Evolutionary conservation across 2,113 vertebrate species (phyloP).

Genomic region (Riparia riparia): DNA sequence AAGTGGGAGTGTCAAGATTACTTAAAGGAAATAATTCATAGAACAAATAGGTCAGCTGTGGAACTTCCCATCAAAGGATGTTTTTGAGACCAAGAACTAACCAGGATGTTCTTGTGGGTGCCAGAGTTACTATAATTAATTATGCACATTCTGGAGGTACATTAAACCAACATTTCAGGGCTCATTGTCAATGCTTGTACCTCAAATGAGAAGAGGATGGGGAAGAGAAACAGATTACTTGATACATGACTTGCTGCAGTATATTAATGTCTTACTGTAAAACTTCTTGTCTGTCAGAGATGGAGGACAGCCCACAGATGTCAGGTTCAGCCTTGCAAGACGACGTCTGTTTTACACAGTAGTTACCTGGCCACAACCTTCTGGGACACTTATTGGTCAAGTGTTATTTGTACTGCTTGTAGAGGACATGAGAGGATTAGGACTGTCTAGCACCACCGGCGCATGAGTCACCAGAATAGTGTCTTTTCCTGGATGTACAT

Average conservation of each 20-base stretch:
- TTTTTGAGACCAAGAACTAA: background rate
- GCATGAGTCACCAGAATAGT: background rate
- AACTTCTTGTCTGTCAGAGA: background rate
- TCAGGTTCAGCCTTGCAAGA: background rate
- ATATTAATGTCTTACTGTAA: background rate
- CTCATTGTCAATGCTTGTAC: background rate
- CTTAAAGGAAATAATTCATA: background rate
- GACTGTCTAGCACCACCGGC: background rate
- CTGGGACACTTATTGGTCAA: background rate
- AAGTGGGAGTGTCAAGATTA: background rate
- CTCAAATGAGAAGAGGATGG: background rate
- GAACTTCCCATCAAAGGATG: background rate
- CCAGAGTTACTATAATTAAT: background rate
- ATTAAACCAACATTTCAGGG: background rate
- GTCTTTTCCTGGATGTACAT: background rate
- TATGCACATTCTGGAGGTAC: background rate
- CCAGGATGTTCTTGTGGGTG: background rate
- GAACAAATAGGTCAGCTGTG: background rate
- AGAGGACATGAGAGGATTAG: background rate
- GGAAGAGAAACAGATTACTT: background rate
- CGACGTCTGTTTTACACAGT: background rate
- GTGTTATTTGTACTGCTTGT: background rate
- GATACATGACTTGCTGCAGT: background rate
- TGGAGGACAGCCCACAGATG: background rate
- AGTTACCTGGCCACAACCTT: background rate